Evolutionary conservation across 2,888 invertebrate species (phyloP).

Genomic region (Synergus umbraculus): DNA sequence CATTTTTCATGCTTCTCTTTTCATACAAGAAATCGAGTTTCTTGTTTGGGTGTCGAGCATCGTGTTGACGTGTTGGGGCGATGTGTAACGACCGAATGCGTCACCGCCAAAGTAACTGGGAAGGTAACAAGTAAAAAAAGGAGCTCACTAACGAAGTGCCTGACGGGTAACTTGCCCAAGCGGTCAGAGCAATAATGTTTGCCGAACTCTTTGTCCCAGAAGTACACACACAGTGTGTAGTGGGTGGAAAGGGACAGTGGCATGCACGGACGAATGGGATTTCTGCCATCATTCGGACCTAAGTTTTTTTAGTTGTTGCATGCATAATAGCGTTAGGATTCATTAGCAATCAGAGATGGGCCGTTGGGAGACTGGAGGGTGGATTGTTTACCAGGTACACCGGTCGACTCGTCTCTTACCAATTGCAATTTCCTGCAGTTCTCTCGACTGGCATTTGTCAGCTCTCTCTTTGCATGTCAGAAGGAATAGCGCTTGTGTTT

Average conservation of each 20-base stretch:
- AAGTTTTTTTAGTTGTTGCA: conserved; percentile 74
- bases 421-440: conserved; percentile 46
- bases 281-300: conserved; percentile 62
- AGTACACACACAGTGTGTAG: conserved; percentile 59
- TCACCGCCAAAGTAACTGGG: conserved; percentile 65
- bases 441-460: conserved; percentile 45
- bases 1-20: not conserved
- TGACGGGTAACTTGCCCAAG: conserved; percentile 66
- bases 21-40: conserved; percentile 12
- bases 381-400: conserved; percentile 73
- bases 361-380: conserved; percentile 61
- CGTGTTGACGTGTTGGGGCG: conserved; percentile 26
- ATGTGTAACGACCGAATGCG: conserved; percentile 63
- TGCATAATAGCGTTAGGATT: conserved; percentile 77
- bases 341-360: conserved; percentile 78
- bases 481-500: not conserved
- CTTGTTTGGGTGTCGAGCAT: conserved; percentile 5
- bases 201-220: conserved; percentile 74
- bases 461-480: not conserved
- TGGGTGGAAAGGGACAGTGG: conserved; percentile 50
- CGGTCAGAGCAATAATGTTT: conserved; percentile 72
- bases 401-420: conserved; percentile 57
- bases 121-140: conserved; percentile 71
- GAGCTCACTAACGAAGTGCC: conserved; percentile 75
- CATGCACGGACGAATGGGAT: conserved; percentile 60